Percentiles rank a stretch among this genome's conserved stretches.
Conservation (phyloP, 2,113 vertebrate genomes). For the Mustela lutreola region DNA sequence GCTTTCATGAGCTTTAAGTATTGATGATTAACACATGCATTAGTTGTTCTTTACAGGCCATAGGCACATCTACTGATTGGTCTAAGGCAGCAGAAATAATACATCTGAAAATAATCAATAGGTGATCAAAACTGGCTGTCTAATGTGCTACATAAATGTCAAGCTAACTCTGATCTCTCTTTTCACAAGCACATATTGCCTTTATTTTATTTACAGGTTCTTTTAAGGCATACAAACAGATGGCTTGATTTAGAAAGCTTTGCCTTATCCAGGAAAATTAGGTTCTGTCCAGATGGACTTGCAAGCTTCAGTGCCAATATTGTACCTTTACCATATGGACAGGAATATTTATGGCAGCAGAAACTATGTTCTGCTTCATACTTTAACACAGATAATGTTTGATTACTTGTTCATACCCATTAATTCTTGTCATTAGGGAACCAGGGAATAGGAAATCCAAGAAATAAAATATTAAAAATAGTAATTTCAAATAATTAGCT, state of each 20-base stretch:
- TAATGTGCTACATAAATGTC: constrained; percentile 54
- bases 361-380: constrained; percentile 81
- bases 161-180: constrained; percentile 56
- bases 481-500: constrained; percentile 21
- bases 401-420: constrained; percentile 69
- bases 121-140: not conserved
- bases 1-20: not conserved
- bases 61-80: constrained; percentile 6
- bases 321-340: constrained; percentile 87
- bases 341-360: constrained; percentile 83
- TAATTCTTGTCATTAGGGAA: constrained; percentile 69
- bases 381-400: constrained; percentile 78
- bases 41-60: constrained; percentile 22
- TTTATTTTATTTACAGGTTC: constrained; percentile 78
- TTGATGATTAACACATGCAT: constrained; percentile 32
- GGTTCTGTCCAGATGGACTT: constrained; percentile 86
- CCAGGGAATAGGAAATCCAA: constrained; percentile 9
- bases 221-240: constrained; percentile 81
- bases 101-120: constrained; percentile 10
- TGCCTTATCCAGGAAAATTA: constrained; percentile 84
- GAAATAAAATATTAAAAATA: constrained; percentile 59
- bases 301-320: constrained; percentile 84
- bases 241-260: constrained; percentile 85
- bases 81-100: constrained; percentile 43
- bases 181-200: constrained; percentile 69